Base-by-base conservation (phyloP, 1,140 invertebrate species). In the Hyphantria cunea region DNA sequence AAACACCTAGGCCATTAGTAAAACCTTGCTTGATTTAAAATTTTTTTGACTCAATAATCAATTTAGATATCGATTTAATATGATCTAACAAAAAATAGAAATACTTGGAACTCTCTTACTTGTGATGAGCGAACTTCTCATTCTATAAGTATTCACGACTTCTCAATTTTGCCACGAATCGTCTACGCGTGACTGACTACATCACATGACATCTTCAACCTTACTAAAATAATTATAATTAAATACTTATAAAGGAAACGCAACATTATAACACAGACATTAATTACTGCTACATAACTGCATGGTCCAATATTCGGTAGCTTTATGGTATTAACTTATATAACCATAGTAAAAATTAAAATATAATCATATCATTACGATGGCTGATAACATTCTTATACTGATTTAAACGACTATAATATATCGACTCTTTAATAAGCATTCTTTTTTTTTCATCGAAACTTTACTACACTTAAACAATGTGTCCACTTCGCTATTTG, bases 171-270 rank as follows among this genome's bases (percentile, higher is more conserved):
- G 51, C 50, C 11, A 51, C 37, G 17, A 60, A 44, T 55, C 34
- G 51, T 53, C 63, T 54, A 60, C 59, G 64, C 58, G 50, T 53
- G 64, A 59, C 50, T 60, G 61, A 65, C 58, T 69, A 54, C 54
- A 60, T 48, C 49, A 63, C 50, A 50, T 54, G 39, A 53, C 52
- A 33, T 74, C 71, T 25, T 25, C 17, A 25, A 25, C 5, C 17
- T 25, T 25, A 25, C 63, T 14, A 76, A 78, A 76, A 66, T 79
- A 76, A 79, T 63, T 51, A 67, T 76, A 76, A 74, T 72, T 67
- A 79, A 73, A 62, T 66, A 76, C 56, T 56, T 72, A 63, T 66
- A 63, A 42, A 15, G 34, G 56, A 64, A 64, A 73, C 70, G 71
- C 76, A 76, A 74, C 61, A 31, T 63, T 54, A 51, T 53, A 48